Evolutionary conservation across 1,140 invertebrate species (phyloP).

Genomic region (Bombus impatiens): DNA sequence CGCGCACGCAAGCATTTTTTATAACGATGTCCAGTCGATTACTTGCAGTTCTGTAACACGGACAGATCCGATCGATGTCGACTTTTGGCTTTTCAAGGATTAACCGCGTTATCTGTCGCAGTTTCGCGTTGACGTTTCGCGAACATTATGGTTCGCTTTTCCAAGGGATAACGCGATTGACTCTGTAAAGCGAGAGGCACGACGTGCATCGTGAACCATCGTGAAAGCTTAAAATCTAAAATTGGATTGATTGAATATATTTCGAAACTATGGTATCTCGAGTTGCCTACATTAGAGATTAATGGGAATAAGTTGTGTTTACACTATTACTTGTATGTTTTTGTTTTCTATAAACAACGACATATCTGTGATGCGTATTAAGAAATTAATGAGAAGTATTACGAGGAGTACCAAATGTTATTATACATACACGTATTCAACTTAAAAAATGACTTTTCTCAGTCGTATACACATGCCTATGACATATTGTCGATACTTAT

Average conservation of each 20-base stretch:
- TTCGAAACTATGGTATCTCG: not conserved
- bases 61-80: not conserved
- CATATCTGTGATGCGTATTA: constrained; percentile 75
- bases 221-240: too few species aligned
- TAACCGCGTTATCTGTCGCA: too few species aligned
- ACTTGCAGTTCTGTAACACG: not conserved
- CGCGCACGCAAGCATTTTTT: not conserved
- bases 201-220: too few species aligned
- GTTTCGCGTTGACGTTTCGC: too few species aligned
- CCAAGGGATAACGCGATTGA: too few species aligned
- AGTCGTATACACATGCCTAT: constrained; percentile 18
- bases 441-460: constrained; percentile 24
- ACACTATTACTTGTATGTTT: constrained; percentile 14
- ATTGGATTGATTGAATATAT: too few species aligned
- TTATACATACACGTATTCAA: constrained; percentile 43
- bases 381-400: constrained; percentile 62
- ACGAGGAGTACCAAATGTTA: constrained; percentile 55
- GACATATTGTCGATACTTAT: constrained; percentile 14
- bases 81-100: not conserved
- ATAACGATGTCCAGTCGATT: not conserved
- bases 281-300: not conserved
- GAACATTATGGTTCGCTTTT: too few species aligned
- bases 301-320: not conserved
- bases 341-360: constrained; percentile 71
- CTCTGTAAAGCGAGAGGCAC: too few species aligned